Conservation (phyloP, 1,140 invertebrate species). For the Drosophila ironensis region DNA sequence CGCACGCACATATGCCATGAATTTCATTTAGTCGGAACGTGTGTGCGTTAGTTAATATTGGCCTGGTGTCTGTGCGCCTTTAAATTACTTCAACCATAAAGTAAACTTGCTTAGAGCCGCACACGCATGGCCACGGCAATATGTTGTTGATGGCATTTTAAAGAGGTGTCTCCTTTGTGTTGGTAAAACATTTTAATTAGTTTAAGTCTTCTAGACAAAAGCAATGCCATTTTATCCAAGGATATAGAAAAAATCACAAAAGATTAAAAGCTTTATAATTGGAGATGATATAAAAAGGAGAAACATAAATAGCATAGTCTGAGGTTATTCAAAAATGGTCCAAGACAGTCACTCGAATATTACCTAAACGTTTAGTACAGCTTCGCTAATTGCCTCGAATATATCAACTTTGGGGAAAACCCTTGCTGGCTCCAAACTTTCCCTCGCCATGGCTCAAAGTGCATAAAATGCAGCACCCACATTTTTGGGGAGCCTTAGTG, state of each 20-base stretch:
- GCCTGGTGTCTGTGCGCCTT: slow-evolving; percentile 53
- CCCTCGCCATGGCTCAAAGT: neutral
- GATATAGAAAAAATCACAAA: neutral
- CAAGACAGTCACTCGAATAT: no score
- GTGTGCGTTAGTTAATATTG: slow-evolving; percentile 79
- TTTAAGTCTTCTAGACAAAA: slow-evolving; percentile 18
- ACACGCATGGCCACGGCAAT: slow-evolving; percentile 35
- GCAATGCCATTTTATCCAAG: neutral
- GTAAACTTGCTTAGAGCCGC: slow-evolving; percentile 40
- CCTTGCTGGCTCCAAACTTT: neutral
- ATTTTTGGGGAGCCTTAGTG: neutral
- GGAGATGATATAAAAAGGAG: no score
- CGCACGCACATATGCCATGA: slow-evolving; percentile 79
- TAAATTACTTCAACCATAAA: slow-evolving; percentile 75
- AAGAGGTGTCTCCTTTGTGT: slow-evolving; percentile 31
- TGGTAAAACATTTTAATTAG: slow-evolving; percentile 59
- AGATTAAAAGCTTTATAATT: no score
- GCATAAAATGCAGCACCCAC: slow-evolving; percentile 28
- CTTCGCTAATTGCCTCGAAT: no score
- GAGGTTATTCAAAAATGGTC: no score
- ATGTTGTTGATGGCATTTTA: slow-evolving; percentile 64
- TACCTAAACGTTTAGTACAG: no score
- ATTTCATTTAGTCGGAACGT: slow-evolving; percentile 76
- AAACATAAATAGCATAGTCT: no score
- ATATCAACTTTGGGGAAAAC: neutral